Evolutionary conservation across 2,797 vertebrate genomes (phyloP).

Genomic region (Aplochiton taeniatus): DNA sequence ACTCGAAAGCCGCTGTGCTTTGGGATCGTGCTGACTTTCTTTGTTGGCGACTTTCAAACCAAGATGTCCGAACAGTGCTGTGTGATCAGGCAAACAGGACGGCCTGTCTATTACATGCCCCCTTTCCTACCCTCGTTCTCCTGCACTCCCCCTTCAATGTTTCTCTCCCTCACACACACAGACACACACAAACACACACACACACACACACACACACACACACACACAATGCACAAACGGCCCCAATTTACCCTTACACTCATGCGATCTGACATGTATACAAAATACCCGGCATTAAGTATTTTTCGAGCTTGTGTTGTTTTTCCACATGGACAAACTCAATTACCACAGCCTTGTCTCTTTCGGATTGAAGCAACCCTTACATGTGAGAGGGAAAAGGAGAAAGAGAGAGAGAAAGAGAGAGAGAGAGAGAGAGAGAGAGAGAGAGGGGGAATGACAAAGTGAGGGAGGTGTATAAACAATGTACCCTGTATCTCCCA

Average conservation of each 20-base stretch:
- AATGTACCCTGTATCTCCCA: constrained; percentile 31
- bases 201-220: constrained; percentile 1
- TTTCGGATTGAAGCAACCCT: constrained; percentile 45
- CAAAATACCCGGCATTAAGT: constrained; percentile 73
- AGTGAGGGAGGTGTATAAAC: constrained; percentile 39
- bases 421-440: constrained; percentile 12
- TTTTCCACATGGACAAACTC: constrained; percentile 77
- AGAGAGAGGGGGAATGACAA: constrained; percentile 12
- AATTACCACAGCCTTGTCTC: constrained; percentile 57
- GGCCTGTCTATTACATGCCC: no score
- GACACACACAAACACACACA: constrained; percentile 10
- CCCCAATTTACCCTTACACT: constrained; percentile 73
- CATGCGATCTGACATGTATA: constrained; percentile 77
- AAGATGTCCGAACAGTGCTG: no score
- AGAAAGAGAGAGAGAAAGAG: constrained; percentile 3
- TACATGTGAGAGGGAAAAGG: constrained; percentile 11
- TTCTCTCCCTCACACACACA: neutral
- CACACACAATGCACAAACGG: constrained; percentile 61
- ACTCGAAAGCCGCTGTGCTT: no score
- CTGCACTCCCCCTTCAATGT: no score
- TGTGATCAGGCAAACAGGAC: no score
- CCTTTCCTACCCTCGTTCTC: no score
- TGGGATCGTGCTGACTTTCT: no score
- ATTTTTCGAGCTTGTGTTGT: constrained; percentile 71
- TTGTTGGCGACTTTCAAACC: no score